Evolutionary conservation across 2,797 vertebrate genomes (phyloP).

Genomic region (Labeo calbasu): DNA sequence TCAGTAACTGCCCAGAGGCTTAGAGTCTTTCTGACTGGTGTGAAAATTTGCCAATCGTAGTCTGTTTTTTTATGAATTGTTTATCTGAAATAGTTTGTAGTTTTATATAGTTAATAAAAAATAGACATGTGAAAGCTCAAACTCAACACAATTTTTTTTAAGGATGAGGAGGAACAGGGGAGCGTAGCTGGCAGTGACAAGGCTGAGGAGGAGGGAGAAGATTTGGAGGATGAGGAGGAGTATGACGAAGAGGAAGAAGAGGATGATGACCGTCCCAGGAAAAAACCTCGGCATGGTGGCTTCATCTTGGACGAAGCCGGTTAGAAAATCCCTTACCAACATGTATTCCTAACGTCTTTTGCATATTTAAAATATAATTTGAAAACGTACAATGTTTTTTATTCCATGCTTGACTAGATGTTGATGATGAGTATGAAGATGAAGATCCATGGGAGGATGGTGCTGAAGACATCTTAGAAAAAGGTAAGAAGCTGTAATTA

Average conservation of each 20-base stretch:
- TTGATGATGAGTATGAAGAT: slow-evolving; percentile 94
- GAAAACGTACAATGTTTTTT: neutral
- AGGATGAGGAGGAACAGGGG: slow-evolving; percentile 78
- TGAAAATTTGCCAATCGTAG: neutral
- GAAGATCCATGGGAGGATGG: slow-evolving; percentile 95
- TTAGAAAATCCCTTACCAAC: slow-evolving; percentile 62
- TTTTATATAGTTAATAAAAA: neutral
- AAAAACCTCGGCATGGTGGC: slow-evolving; percentile 88
- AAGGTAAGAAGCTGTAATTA: slow-evolving; percentile 79
- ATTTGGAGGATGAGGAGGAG: slow-evolving; percentile 91
- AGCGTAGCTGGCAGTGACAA: slow-evolving; percentile 89
- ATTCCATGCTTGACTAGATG: slow-evolving; percentile 76
- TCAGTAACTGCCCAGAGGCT: neutral
- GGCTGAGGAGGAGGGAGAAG: slow-evolving; percentile 86
- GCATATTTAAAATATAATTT: neutral
- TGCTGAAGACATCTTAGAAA: slow-evolving; percentile 92
- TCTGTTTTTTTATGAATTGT: neutral
- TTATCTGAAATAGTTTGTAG: neutral
- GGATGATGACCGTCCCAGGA: slow-evolving; percentile 89
- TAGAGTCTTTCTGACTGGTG: neutral
- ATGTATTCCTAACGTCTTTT: neutral
- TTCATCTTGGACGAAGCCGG: slow-evolving; percentile 95
- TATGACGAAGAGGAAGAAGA: slow-evolving; percentile 95
- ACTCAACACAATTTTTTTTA: neutral
- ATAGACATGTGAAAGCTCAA: neutral